Conservation (phyloP, 2,113 vertebrate species). For the Pangasianodon hypophthalmus region DNA sequence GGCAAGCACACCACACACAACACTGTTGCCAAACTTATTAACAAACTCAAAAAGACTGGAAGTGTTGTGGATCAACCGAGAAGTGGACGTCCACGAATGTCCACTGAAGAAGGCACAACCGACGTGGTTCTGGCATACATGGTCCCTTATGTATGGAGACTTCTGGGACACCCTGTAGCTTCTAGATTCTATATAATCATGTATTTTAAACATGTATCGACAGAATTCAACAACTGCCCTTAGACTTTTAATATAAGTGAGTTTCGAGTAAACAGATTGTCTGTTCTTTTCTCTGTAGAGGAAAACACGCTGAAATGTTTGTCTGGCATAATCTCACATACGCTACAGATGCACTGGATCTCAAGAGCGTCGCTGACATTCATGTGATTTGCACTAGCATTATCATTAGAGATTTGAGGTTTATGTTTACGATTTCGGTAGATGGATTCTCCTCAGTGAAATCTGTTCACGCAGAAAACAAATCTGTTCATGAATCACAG, state of each 20-base stretch:
- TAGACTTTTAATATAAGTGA: neutral
- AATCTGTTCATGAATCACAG: neutral
- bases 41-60: no score
- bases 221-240: neutral
- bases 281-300: neutral
- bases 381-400: neutral
- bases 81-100: no score
- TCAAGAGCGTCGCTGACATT: neutral
- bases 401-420: neutral
- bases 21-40: no score
- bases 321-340: neutral
- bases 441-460: neutral
- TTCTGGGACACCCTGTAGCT: no score
- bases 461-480: neutral
- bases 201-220: neutral
- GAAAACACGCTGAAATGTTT: neutral
- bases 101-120: no score
- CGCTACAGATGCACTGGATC: neutral
- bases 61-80: no score
- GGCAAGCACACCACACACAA: no score
- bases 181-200: neutral
- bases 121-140: no score
- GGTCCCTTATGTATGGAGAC: no score
- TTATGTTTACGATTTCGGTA: neutral
- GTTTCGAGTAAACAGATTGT: neutral